A percentile compares a stretch with the other conserved stretches of the same genome.
Evolutionary conservation across 2,888 invertebrate species (phyloP).

Genomic region (Cerastis leucographa): DNA sequence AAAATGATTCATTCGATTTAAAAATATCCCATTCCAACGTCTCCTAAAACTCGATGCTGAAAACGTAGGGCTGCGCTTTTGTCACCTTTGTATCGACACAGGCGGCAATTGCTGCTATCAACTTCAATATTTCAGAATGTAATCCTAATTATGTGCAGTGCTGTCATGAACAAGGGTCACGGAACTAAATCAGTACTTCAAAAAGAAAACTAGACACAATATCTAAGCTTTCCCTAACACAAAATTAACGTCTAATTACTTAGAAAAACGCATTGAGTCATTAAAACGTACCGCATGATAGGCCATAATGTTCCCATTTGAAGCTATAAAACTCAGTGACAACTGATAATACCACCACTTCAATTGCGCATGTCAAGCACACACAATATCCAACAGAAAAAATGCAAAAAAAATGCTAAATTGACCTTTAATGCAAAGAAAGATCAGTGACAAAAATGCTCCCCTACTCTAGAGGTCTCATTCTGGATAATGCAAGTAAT

Average conservation of each 20-base stretch:
- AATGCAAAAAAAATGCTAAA: conserved; percentile 29
- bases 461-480: conserved; percentile 79
- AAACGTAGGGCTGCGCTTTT: too few species aligned
- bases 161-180: background rate
- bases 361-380: conserved; percentile 34
- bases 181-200: background rate
- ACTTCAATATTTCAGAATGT: background rate
- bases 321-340: conserved; percentile 78
- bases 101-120: too few species aligned
- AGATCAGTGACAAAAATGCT: conserved; percentile 73
- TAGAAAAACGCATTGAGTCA: conserved; percentile 59
- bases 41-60: background rate
- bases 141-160: background rate
- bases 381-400: background rate
- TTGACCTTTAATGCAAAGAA: conserved; percentile 38
- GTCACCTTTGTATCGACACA: too few species aligned
- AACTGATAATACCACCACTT: conserved; percentile 50
- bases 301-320: conserved; percentile 75
- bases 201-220: conserved; percentile 41
- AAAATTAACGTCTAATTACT: conserved; percentile 58
- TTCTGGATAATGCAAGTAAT: conserved; percentile 79
- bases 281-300: conserved; percentile 79
- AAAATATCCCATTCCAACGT: background rate
- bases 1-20: background rate
- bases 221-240: conserved; percentile 63